Evolutionary conservation across 2,797 vertebrate species (phyloP), one percentile per base, ranked within the genome.

Genomic region (Anabas testudineus): DNA sequence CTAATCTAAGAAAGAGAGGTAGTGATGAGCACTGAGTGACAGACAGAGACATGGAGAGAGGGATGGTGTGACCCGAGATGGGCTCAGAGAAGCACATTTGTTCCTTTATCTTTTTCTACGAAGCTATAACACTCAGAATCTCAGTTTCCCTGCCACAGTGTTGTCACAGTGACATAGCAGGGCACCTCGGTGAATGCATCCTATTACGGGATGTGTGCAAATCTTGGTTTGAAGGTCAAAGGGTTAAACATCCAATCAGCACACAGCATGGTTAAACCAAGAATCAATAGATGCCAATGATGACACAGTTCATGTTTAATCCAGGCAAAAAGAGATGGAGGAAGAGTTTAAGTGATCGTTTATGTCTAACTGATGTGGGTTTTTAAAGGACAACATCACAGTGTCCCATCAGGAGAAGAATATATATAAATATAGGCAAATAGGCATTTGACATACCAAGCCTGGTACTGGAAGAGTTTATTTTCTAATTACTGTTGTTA

Each of bases 191-290:
- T 88, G 69, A 83, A 83, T 71, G 69, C 36, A 47, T 63, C 53
- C 53, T 69, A 67, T 90, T 86, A 55, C 78, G 45, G 77, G 71
- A 79, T 73, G 43, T 74, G 55, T 68, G 72, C 43, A 61, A 73
- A 87, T 84, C 57, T 55, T 43, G 3, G 39, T 67, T 59, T 59
- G 45, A 67, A 61, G 82, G 86, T 85, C 76, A 78, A 49, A 59
- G 80, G 82, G 79, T 86, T 85, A 87, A 87, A 86, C 75, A 75
- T 85, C 83, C 82, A 87, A 86, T 90, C 86, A 81, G 78, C 28
- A 18, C 47, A 16, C 39, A 37, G 58, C 26, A 13, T 5, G 9
- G 57, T 63, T 71, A 74, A 88, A 67, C 28, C 55, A 21, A 24
- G 62, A 68, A 71, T 74, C 78, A 55, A 82, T 80, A 46, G 48